Base-by-base conservation (phyloP, 2,113 vertebrate species). In the Cavia porcellus region DNA sequence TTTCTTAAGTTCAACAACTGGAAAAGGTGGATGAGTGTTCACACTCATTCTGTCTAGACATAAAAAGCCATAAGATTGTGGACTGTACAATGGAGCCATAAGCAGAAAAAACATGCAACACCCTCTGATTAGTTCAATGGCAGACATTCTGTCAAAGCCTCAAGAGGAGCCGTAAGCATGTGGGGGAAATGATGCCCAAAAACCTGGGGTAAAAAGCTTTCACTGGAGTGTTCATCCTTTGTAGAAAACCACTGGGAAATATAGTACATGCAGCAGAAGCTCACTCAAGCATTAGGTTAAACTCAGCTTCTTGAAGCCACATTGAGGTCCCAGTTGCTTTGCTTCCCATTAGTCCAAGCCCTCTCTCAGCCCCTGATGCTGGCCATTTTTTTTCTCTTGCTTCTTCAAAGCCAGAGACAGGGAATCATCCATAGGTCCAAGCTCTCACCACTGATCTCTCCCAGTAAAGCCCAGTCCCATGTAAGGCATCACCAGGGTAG, bases 201-300 rank as follows among this genome's bases (percentile, higher is more conserved):
- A 47, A 22, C n/a, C 47, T 9, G 35, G 30, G 8, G 8, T 55
- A 52, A 62, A 52, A 79, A n/a, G 19, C 45, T 25, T 1, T 79
- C 30, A 79, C 28, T n/a, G 32, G 22, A 90, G 2, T 50, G 20
- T 77, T 79, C 55, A 13, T 91, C 2, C 14, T 50, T 80, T 28
- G 50, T 28, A 32, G 25, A 90, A 70, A 59, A 45, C 1, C 7
- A 42, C 14, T 85, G 52, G 35, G n/a, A 4, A 77, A 19, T n/a
- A 35, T 5, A 94, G 12, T 14, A 19, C 14, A 22, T 35, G 0
- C 8, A 50, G 47, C 47, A 50, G 47, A 89, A 8, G 42, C 2
- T 86, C 7, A 80, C 32, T 57, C 64, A 83, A 28, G 19, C 74
- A 68, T 57, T 52, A 94, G 83, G 47, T 22, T 89, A 77, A 94